These are phyloP conservation scores for Rhabdophis nuchalis DNA, from an alignment of 2,797 vertebrate species.

Conservation along the genomic window DNA sequence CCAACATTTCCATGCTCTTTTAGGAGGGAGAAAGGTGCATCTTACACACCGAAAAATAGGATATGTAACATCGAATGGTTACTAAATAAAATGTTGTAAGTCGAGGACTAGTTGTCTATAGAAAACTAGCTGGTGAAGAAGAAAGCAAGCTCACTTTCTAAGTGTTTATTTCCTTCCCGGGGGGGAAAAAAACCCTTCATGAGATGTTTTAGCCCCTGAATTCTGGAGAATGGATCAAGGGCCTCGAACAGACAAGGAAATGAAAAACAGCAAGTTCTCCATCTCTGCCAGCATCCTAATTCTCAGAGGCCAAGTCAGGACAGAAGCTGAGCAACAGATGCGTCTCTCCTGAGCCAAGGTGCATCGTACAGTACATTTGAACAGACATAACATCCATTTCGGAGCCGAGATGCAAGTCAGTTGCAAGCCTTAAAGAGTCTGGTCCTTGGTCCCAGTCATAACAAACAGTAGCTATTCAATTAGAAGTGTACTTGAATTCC, in stretches of 20 bases:
- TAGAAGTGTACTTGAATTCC: background rate
- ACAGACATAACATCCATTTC: background rate
- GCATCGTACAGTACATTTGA: too few species aligned
- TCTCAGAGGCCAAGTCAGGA: background rate
- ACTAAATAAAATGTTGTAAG: background rate
- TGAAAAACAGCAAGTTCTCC: background rate
- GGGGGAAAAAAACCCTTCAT: too few species aligned
- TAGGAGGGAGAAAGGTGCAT: too few species aligned
- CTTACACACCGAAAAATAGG: too few species aligned
- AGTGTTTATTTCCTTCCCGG: background rate
- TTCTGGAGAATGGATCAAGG: background rate
- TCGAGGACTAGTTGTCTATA: background rate
- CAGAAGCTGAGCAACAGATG: background rate
- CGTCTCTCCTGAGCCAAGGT: background rate
- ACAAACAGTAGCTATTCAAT: background rate
- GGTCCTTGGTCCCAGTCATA: background rate
- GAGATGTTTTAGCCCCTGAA: background rate
- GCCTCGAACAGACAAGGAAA: background rate
- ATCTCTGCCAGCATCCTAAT: background rate
- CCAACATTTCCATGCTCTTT: too few species aligned
- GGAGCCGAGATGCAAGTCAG: background rate
- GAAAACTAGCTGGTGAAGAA: background rate
- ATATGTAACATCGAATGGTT: background rate
- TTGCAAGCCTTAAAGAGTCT: background rate
- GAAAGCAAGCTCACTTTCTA: background rate